Evolutionary conservation across 2,888 invertebrate species (phyloP), one percentile per base, ranked within the genome.

Genomic region (Epinotia nisella): DNA sequence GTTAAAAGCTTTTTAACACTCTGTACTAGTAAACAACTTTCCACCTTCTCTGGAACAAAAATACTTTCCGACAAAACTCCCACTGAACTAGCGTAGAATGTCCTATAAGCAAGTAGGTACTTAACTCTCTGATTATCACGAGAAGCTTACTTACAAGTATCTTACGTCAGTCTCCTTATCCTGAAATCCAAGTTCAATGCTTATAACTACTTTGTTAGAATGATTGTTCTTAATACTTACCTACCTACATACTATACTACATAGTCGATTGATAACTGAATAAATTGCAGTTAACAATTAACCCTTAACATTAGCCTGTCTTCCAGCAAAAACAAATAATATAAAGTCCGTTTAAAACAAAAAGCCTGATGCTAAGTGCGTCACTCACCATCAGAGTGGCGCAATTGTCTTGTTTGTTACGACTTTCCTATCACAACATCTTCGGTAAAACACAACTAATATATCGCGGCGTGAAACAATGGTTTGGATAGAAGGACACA

Each of bases 381-480:
- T 66, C 66, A 53, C 58, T 62, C 69, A 49, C 75, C 61, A 78
- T 77, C 77, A 77, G 59, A 68, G 69, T 73, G 66, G 70, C 67
- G 61, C 76, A 75, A 78, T 78, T 80, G 79, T 80, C 76, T 80
- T 78, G 76, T 79, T 76, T 77, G 77, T 78, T 78, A 76, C 76
- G 72, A 77, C 79, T 78, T 82, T 81, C 80, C 77, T 82, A 82
- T 85, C 82, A 80, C 78, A 77, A 81, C 81, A 82, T 83, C 83
- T 86, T 75, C 81, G 80, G 80, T 76, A 77, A 82, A 76, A 76
- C 81, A 81, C 83, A 85, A 85, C 85, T 84, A 84, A 87, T 87
- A 86, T 85, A 87, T 86, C 83, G 82, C 79, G 53, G 75, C 75
- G 76, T 77, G 79, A 87, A 85, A 90, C 91, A 91, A 91, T 90